Conservation (phyloP, 1,140 invertebrate genomes). For the Dendroctonus ponderosae region DNA sequence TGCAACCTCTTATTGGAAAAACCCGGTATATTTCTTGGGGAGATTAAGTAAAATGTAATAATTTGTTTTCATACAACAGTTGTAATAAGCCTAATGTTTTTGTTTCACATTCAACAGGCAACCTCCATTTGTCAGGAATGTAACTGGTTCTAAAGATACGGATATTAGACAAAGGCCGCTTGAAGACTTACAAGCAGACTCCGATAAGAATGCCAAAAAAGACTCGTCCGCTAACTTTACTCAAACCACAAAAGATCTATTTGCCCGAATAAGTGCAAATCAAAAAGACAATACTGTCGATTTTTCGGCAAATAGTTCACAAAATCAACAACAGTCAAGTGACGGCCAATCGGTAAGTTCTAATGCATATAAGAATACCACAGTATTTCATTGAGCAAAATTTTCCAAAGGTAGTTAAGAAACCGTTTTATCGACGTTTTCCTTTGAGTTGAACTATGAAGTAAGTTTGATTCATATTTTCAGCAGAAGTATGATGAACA, state of each 20-base stretch:
- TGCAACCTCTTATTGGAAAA: no score
- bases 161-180: conserved; percentile 23
- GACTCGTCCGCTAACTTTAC: conserved; percentile 52
- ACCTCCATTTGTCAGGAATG: conserved; percentile 7
- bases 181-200: conserved; percentile 36
- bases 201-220: conserved; percentile 28
- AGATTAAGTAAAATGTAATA: neutral
- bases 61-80: neutral
- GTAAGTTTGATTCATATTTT: no score
- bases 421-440: no score
- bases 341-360: conserved; percentile 4
- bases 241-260: conserved; percentile 56
- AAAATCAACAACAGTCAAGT: conserved; percentile 46
- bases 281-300: conserved; percentile 57
- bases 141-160: neutral
- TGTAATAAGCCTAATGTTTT: no score
- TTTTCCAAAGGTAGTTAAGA: no score
- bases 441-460: no score
- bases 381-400: no score
- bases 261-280: conserved; percentile 66
- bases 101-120: conserved; percentile 2
- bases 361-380: no score
- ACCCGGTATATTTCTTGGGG: no score
- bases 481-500: conserved; percentile 55
- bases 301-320: conserved; percentile 12